A percentile compares a stretch with the other conserved stretches of the same genome.
Conservation (phyloP, 2,888 invertebrate species). For the Lordiphosa andalusiaca region DNA sequence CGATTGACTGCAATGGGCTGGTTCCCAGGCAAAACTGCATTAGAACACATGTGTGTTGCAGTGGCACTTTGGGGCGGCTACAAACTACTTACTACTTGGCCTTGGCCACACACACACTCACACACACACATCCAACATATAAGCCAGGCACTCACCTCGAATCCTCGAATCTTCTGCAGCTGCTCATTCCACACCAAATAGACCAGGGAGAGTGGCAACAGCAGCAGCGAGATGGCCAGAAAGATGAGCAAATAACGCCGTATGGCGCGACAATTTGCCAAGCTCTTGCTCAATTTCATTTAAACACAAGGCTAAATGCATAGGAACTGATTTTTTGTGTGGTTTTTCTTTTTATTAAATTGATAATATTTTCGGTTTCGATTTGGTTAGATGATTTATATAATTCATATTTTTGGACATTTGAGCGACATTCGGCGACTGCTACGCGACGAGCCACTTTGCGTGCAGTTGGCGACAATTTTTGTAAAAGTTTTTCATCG, state of each 20-base stretch:
- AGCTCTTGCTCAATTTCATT: conserved; percentile 79
- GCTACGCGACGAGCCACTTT: conserved; percentile 46
- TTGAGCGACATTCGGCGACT: conserved; percentile 32
- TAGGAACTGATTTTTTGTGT: conserved; percentile 56
- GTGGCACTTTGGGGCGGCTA: conserved; percentile 34
- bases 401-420: conserved; percentile 30
- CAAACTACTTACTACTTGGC: conserved; percentile 26
- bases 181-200: conserved; percentile 80
- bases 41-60: conserved; percentile 30
- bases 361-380: conserved; percentile 5
- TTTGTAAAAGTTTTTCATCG: conserved; percentile 57
- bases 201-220: conserved; percentile 79
- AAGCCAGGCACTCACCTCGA: conserved; percentile 76
- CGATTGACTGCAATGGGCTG: conserved; percentile 43
- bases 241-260: conserved; percentile 81
- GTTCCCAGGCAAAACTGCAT: conserved; percentile 33
- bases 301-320: conserved; percentile 67
- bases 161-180: conserved; percentile 80
- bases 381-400: conserved; percentile 16
- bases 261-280: conserved; percentile 79
- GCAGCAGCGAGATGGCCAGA: conserved; percentile 78
- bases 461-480: conserved; percentile 66
- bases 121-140: neutral
- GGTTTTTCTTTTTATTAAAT: neutral
- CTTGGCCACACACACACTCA: conserved; percentile 33